Percentiles rank a stretch among this genome's conserved stretches.
Conservation (phyloP, 2,797 vertebrate genomes). For the Gallinago nigripennis region DNA sequence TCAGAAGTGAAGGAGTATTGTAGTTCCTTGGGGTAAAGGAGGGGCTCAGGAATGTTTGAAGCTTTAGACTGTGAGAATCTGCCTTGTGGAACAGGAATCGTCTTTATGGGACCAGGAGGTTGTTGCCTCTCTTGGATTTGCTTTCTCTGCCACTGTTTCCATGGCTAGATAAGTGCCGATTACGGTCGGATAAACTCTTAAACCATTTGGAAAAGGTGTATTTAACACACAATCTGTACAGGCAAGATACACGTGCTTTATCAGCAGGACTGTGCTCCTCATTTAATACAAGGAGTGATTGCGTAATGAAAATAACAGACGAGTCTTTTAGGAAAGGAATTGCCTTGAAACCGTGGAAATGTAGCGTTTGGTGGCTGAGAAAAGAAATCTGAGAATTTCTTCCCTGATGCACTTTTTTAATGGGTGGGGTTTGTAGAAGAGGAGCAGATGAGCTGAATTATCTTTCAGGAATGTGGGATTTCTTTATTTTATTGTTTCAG, state of each 20-base stretch:
- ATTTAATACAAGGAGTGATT: not conserved
- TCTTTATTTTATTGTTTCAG: not conserved
- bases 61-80: not conserved
- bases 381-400: not conserved
- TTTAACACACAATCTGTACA: fast-evolving
- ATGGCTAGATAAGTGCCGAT: fast-evolving
- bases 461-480: not conserved
- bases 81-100: not conserved
- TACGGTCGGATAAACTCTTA: not conserved
- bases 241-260: not conserved
- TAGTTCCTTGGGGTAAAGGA: not conserved
- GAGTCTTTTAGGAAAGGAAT: not conserved
- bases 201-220: fast-evolving
- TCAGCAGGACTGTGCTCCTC: not conserved
- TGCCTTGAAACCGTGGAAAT: not conserved
- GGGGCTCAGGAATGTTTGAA: not conserved
- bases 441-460: slow-evolving; percentile 11
- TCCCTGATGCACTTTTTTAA: slow-evolving; percentile 55
- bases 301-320: fast-evolving
- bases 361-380: not conserved
- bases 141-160: not conserved
- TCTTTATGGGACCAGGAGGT: not conserved
- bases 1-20: not conserved
- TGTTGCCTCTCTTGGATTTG: not conserved
- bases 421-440: slow-evolving; percentile 8